Percentiles rank a stretch among this genome's conserved stretches.
Evolutionary conservation across 2,888 invertebrate genomes (phyloP).

Genomic region (Teinopalpus imperialis): DNA sequence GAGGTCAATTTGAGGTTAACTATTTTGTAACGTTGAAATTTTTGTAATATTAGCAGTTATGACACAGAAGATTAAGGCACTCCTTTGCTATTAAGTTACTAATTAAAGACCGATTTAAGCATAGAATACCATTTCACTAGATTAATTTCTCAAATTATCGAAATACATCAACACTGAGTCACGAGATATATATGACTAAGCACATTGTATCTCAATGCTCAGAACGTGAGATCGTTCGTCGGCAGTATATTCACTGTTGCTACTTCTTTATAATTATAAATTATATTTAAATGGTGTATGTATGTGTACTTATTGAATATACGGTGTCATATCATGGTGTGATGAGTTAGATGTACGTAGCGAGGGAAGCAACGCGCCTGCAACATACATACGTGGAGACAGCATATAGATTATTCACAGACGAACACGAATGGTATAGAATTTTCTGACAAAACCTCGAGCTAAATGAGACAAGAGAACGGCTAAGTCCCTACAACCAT

Average conservation of each 20-base stretch:
- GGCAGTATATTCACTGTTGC: conserved; percentile 16
- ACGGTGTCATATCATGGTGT: conserved; percentile 74
- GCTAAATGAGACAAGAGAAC: no score
- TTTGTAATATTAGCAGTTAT: conserved; percentile 21
- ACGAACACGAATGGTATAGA: no score
- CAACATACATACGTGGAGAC: not conserved
- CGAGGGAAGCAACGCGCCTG: conserved; percentile 26
- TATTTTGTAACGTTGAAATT: conserved; percentile 32
- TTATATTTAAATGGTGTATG: conserved; percentile 27
- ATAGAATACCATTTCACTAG: not conserved
- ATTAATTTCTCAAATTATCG: not conserved
- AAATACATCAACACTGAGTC: not conserved
- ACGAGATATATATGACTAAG: not conserved
- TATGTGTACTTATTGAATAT: conserved; percentile 40
- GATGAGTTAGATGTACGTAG: conserved; percentile 44
- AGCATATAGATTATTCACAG: no score
- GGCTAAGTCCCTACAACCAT: no score
- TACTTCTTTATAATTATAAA: conserved; percentile 18
- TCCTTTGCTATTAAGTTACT: not conserved
- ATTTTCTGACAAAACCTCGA: no score
- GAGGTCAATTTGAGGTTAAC: conserved; percentile 30
- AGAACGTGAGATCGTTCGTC: conserved; percentile 4
- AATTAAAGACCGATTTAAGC: not conserved
- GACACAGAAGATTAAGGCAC: not conserved
- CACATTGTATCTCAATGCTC: not conserved